phyloP scores from a whole-genome alignment of 2,888 invertebrate species.

The Octonoba sinensis region DNA sequence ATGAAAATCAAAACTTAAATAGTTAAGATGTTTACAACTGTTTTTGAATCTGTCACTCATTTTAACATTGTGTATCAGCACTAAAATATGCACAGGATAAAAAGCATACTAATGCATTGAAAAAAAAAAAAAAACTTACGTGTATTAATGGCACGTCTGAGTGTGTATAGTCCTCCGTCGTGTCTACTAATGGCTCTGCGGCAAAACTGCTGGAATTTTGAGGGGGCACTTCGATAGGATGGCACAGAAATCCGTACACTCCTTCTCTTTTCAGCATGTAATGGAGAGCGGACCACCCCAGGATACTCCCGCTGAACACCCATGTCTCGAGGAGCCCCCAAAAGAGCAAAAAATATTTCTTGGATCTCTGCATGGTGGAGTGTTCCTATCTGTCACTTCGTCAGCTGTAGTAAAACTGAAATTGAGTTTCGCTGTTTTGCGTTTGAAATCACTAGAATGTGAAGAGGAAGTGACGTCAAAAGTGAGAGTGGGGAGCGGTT shows the following conservation, averaged over 20 bases:
- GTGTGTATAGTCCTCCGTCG: constrained; percentile 21
- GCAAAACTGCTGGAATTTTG: background rate
- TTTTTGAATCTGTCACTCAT: too few relatives aligned
- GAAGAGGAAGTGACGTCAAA: constrained; percentile 32
- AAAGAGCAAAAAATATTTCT: constrained; percentile 62
- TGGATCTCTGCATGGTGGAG: constrained; percentile 53
- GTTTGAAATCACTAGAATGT: constrained; percentile 44
- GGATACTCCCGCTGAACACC: constrained; percentile 65
- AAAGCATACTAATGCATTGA: too few relatives aligned
- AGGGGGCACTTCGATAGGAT: constrained; percentile 20
- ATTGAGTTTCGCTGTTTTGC: constrained; percentile 10
- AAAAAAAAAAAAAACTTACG: constrained; percentile 13
- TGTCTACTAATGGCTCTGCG: background rate
- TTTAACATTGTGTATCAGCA: too few relatives aligned
- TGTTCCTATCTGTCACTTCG: background rate
- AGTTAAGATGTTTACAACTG: too few relatives aligned
- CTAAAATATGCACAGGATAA: too few relatives aligned
- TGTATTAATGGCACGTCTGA: constrained; percentile 35
- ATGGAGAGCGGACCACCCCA: constrained; percentile 66
- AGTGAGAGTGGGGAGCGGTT: constrained; percentile 6
- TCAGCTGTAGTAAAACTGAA: constrained; percentile 12
- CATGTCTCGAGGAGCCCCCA: constrained; percentile 66
- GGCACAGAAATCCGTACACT: constrained; percentile 56
- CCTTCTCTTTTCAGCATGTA: constrained; percentile 66
- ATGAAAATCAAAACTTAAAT: too few relatives aligned